phyloP scores from a whole-genome alignment of 2,888 invertebrate genomes.

The Drosophila buzzatii region DNA sequence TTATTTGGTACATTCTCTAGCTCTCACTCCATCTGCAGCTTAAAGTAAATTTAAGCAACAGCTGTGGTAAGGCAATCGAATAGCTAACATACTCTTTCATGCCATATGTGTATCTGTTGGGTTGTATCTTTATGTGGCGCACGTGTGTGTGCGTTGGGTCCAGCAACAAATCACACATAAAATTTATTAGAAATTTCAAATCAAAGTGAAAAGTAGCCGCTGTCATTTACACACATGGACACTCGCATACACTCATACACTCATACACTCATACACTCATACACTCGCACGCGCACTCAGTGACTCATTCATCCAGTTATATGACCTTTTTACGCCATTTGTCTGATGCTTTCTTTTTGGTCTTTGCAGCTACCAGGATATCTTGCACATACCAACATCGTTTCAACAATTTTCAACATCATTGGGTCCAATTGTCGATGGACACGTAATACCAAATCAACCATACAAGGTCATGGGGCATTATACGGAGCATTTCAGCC shows the following conservation, averaged over 20 bases:
- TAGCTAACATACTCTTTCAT: slow-evolving; percentile 1
- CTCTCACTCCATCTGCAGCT: not conserved
- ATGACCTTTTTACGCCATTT: slow-evolving; percentile 72
- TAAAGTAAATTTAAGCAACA: slow-evolving; percentile 9
- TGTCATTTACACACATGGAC: slow-evolving; percentile 56
- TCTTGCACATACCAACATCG: slow-evolving; percentile 88
- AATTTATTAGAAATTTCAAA: slow-evolving; percentile 80
- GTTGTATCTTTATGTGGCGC: slow-evolving; percentile 72
- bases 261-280: slow-evolving; percentile 10
- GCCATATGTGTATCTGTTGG: slow-evolving; percentile 71
- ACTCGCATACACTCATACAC: slow-evolving; percentile 8
- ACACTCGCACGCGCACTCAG: slow-evolving; percentile 17
- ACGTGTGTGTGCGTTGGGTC: slow-evolving; percentile 62
- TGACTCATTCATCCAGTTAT: slow-evolving; percentile 54
- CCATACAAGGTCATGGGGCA: slow-evolving; percentile 92
- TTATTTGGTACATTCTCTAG: not conserved
- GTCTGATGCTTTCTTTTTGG: slow-evolving; percentile 57
- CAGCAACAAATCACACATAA: slow-evolving; percentile 74
- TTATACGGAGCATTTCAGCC: slow-evolving; percentile 90
- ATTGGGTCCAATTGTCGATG: slow-evolving; percentile 95
- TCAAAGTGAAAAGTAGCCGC: slow-evolving; percentile 78
- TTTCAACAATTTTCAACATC: slow-evolving; percentile 92
- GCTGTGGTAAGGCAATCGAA: slow-evolving; percentile 9
- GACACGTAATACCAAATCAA: slow-evolving; percentile 93
- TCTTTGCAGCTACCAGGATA: slow-evolving; percentile 88